Percentiles rank a stretch among this genome's conserved stretches.
Conservation (phyloP, 2,797 vertebrate genomes). For the Danio jaintianensis region DNA sequence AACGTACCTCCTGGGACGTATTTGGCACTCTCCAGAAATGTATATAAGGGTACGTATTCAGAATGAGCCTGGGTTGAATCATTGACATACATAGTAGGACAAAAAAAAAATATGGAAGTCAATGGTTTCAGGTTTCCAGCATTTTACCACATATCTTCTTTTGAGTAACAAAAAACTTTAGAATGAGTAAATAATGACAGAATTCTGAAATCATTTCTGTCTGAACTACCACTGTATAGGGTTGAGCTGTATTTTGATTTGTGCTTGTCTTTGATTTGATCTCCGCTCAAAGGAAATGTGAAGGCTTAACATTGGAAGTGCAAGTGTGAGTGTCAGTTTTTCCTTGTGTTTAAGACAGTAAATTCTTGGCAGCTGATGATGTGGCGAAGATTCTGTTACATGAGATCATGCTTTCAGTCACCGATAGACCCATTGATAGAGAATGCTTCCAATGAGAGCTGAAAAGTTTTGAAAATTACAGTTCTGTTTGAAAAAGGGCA, state of each 20-base stretch:
- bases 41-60: too few species aligned
- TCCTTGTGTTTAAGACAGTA: slow-evolving; percentile 35
- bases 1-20: too few species aligned
- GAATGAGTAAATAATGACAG: too few species aligned
- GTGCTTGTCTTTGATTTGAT: slow-evolving; percentile 3
- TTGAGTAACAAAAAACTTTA: too few species aligned
- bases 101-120: too few species aligned
- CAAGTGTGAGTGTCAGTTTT: neutral
- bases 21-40: too few species aligned
- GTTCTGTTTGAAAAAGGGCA: neutral
- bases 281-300: slow-evolving; percentile 2
- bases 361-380: slow-evolving; percentile 30
- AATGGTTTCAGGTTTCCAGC: too few species aligned
- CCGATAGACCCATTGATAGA: slow-evolving; percentile 37
- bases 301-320: slow-evolving; percentile 19
- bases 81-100: too few species aligned
- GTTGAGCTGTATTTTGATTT: neutral
- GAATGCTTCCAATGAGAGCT: slow-evolving; percentile 30
- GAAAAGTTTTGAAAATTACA: neutral
- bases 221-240: slow-evolving; percentile 13
- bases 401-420: slow-evolving; percentile 45
- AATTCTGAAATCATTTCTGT: too few species aligned
- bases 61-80: too few species aligned
- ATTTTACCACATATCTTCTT: too few species aligned
- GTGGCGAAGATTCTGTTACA: slow-evolving; percentile 38